phyloP scores from a whole-genome alignment of 2,888 invertebrate species.

The Ferdinandea cuprea region DNA sequence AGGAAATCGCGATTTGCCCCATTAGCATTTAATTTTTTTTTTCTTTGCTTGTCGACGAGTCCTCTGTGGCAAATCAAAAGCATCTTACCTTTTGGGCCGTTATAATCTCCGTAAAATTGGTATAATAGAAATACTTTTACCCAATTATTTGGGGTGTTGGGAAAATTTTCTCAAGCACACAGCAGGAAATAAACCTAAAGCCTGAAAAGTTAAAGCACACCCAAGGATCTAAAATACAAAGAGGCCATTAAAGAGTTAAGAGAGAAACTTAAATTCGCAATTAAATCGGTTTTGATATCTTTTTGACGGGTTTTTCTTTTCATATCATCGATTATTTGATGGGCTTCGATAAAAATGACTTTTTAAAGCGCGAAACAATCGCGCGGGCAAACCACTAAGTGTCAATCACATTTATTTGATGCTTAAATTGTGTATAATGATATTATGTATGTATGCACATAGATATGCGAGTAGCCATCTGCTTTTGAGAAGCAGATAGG shows the following conservation, averaged over 20 bases:
- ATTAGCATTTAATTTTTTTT: constrained; percentile 12
- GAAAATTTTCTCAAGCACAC: neutral
- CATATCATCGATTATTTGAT: neutral
- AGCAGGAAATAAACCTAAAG: neutral
- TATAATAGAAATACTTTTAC: constrained; percentile 22
- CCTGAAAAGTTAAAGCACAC: constrained; percentile 4
- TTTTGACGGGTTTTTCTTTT: neutral
- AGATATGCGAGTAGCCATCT: neutral
- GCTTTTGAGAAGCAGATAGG: neutral
- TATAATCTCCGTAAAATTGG: constrained; percentile 56
- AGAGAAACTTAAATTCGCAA: constrained; percentile 40
- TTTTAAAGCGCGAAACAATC: constrained; percentile 25
- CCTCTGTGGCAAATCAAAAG: constrained; percentile 3
- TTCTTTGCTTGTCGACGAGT: too few species aligned
- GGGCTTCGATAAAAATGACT: neutral
- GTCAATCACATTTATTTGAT: constrained; percentile 62
- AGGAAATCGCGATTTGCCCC: constrained; percentile 14
- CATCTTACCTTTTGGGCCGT: constrained; percentile 23
- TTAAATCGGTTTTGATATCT: constrained; percentile 24
- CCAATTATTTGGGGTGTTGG: neutral
- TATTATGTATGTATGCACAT: too few species aligned
- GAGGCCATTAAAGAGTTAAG: constrained; percentile 52
- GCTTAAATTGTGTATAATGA: constrained; percentile 16
- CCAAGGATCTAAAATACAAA: constrained; percentile 12
- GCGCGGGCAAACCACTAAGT: constrained; percentile 53